Conservation (phyloP, 1,140 invertebrate genomes). For the Drosophila nannoptera region DNA sequence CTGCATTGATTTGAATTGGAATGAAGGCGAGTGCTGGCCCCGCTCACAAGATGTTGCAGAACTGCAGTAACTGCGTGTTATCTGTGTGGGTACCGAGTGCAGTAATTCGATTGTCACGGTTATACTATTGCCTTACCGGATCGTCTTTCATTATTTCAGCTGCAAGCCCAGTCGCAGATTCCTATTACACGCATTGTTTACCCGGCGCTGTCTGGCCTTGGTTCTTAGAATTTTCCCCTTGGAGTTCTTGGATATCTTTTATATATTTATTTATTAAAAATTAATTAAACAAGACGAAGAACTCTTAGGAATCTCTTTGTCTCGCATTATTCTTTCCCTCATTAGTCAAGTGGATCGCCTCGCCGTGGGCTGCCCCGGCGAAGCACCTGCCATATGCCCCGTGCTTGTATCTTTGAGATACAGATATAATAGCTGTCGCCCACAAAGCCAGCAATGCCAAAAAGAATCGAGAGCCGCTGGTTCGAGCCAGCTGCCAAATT, state of each 20-base stretch:
- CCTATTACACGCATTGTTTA: slow-evolving; percentile 9
- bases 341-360: slow-evolving; percentile 2
- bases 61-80: slow-evolving; percentile 62
- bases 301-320: neutral
- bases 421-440: slow-evolving; percentile 30
- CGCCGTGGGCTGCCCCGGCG: slow-evolving; percentile 1
- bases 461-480: slow-evolving; percentile 36
- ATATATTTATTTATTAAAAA: too few species aligned
- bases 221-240: neutral
- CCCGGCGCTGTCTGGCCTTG: neutral
- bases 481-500: slow-evolving; percentile 50
- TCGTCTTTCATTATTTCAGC: slow-evolving; percentile 3
- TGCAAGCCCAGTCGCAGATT: neutral
- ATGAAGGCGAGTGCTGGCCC: slow-evolving; percentile 23
- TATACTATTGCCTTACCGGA: slow-evolving; percentile 4
- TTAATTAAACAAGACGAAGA: neutral
- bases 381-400: slow-evolving; percentile 12
- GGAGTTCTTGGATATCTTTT: too few species aligned
- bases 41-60: slow-evolving; percentile 42
- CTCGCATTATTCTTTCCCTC: slow-evolving; percentile 1
- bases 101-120: slow-evolving; percentile 44
- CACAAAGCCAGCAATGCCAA: slow-evolving; percentile 18
- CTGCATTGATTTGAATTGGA: slow-evolving; percentile 59
- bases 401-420: slow-evolving; percentile 37
- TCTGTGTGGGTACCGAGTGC: slow-evolving; percentile 5